Evolutionary conservation across 1,140 invertebrate genomes (phyloP).

Genomic region (Musca vetustissima): DNA sequence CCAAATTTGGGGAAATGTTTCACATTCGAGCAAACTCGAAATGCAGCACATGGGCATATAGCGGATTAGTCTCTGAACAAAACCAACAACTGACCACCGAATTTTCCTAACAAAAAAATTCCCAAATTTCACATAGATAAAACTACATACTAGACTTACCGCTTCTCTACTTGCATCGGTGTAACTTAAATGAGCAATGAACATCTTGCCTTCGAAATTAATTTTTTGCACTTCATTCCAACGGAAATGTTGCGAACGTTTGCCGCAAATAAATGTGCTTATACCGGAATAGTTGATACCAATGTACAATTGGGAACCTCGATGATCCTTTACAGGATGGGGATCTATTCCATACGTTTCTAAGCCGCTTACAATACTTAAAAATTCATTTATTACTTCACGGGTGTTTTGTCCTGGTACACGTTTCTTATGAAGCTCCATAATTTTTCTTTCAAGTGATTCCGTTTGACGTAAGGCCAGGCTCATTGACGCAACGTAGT

Average conservation of each 20-base stretch:
- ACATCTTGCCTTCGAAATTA: slow-evolving; percentile 98
- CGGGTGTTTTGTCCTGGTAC: slow-evolving; percentile 44
- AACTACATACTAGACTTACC: slow-evolving; percentile 46
- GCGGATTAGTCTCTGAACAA: no score
- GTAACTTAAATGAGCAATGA: slow-evolving; percentile 87
- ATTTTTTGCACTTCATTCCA: slow-evolving; percentile 96
- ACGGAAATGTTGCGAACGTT: slow-evolving; percentile 91
- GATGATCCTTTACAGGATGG: slow-evolving; percentile 87
- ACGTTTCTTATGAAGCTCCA: slow-evolving; percentile 83
- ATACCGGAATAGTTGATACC: slow-evolving; percentile 95
- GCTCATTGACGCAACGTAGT: slow-evolving; percentile 90
- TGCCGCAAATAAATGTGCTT: slow-evolving; percentile 89
- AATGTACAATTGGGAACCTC: slow-evolving; percentile 79
- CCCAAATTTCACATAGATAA: no score
- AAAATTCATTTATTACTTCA: slow-evolving; percentile 49
- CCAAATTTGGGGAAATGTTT: no score
- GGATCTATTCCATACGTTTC: slow-evolving; percentile 98
- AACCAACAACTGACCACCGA: no score
- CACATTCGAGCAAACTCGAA: no score
- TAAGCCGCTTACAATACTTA: slow-evolving; percentile 70
- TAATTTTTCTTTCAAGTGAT: slow-evolving; percentile 85
- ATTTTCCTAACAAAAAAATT: no score
- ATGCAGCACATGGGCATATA: no score
- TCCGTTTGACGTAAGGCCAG: slow-evolving; percentile 90
- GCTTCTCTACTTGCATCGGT: slow-evolving; percentile 58